Conservation (phyloP, 2,797 vertebrate species). For the Sebastolobus altivelis region DNA sequence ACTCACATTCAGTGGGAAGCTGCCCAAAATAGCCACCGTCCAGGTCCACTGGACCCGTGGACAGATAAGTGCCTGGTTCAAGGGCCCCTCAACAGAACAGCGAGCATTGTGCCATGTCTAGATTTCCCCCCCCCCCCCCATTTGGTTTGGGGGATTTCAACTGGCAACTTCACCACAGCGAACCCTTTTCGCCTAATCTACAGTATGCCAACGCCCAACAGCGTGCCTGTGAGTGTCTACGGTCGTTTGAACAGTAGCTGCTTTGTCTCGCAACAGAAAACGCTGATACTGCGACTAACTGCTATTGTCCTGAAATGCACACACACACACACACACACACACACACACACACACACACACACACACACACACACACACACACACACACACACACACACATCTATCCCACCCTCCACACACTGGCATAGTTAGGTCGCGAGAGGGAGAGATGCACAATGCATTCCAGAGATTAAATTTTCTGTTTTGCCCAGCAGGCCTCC, state of each 20-base stretch:
- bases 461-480: slow-evolving; percentile 81
- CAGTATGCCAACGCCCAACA: slow-evolving; percentile 56
- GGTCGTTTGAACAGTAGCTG: slow-evolving; percentile 76
- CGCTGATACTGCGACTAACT: slow-evolving; percentile 80
- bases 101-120: slow-evolving; percentile 2
- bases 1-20: slow-evolving; percentile 24
- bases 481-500: slow-evolving; percentile 65
- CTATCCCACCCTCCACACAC: slow-evolving; percentile 58
- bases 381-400: slow-evolving; percentile 26
- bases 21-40: slow-evolving; percentile 31
- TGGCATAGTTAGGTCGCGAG: slow-evolving; percentile 70
- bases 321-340: slow-evolving; percentile 30
- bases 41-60: slow-evolving; percentile 26
- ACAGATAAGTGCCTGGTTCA: slow-evolving; percentile 21
- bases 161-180: slow-evolving; percentile 9
- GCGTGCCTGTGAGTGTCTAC: slow-evolving; percentile 56
- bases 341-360: slow-evolving; percentile 30
- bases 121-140: not conserved
- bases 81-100: not conserved
- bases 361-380: slow-evolving; percentile 15
- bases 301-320: slow-evolving; percentile 76
- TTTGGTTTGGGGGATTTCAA: slow-evolving; percentile 22
- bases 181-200: slow-evolving; percentile 45
- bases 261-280: slow-evolving; percentile 81
- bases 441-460: slow-evolving; percentile 80